These are phyloP conservation scores for Myrmecobius fasciatus DNA, from an alignment of 2,113 vertebrate genomes.

Conservation along the genomic window DNA sequence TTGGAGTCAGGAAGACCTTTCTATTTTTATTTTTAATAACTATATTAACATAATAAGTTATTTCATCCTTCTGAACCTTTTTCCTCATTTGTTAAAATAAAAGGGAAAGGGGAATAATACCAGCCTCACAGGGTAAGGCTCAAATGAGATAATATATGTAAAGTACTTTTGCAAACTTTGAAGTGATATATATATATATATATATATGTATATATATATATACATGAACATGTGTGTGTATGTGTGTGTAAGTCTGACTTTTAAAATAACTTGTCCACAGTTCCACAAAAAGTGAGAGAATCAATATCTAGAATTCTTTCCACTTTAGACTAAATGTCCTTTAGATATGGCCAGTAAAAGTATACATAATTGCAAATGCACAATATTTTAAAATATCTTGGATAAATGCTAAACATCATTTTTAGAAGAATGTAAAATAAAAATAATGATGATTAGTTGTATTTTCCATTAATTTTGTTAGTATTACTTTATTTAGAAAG, in stretches of 20 bases:
- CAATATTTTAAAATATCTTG: background rate
- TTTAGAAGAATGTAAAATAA: background rate
- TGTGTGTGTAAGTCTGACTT: background rate
- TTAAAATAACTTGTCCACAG: background rate
- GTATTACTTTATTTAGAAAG: constrained; percentile 39
- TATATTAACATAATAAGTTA: background rate
- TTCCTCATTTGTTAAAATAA: background rate
- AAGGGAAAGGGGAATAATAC: background rate
- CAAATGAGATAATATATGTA: background rate
- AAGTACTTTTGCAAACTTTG: background rate
- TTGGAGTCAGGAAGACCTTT: too few relatives aligned
- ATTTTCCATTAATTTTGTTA: constrained; percentile 52
- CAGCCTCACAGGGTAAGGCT: background rate
- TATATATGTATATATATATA: too few relatives aligned
- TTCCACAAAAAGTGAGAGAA: background rate
- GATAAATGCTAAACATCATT: background rate
- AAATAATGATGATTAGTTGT: constrained; percentile 28
- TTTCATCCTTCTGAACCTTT: background rate
- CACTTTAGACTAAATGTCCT: background rate
- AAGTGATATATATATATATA: background rate
- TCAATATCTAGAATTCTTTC: background rate
- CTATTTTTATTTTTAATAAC: background rate
- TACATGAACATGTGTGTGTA: background rate
- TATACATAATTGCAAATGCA: background rate
- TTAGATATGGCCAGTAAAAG: background rate